Evolutionary conservation across 2,888 invertebrate species (phyloP), one percentile per base, ranked within the genome.

Genomic region (Alloplasta piceator): DNA sequence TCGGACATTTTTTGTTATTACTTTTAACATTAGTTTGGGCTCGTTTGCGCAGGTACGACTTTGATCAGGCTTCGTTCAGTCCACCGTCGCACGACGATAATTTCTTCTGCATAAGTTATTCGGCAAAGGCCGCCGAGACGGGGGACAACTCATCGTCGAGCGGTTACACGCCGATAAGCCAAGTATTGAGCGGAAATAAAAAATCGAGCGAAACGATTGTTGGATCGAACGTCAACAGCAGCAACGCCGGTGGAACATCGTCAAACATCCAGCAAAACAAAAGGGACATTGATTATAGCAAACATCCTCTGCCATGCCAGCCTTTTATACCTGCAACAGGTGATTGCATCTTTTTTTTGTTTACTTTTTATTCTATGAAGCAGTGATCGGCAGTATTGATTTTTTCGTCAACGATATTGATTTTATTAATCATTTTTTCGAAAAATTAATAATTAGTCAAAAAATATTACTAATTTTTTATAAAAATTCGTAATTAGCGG

Each of bases 81-180:
- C 96, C 96, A 16, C 96, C 96, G 1, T 94, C 95, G 38, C 94
- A 95, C 55, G 96, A 96, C 91, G 96, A 96, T 88, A 95, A 94
- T 68, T 96, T 96, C 90, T 95, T 95, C 91, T 94, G 94, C 90
- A 94, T 95, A 85, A 94, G 95, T 67, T 96, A 96, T 89, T 81
- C 74, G 48, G 5, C 89, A 5, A 91, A 89, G 58, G 73, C 85
- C 83, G 84, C 55, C 82, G 79, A 61, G 64, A 82, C 14, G 46
- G 78, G 70, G 38, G 61, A 39, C 9, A 67, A 79, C 0, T 58
- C 80, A 3, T 14, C 68, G 14, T 9, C 79, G 9, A 63, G 50
- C 9, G 87, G 87, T 46, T 91, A 89, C 77, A 86, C 85, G 52
- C 84, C 87, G 0, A 88, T 91, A n/a, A 86, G 85, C 39, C 84